Base-by-base conservation (phyloP, 2,797 vertebrate species). In the Myotis planiceps region DNA sequence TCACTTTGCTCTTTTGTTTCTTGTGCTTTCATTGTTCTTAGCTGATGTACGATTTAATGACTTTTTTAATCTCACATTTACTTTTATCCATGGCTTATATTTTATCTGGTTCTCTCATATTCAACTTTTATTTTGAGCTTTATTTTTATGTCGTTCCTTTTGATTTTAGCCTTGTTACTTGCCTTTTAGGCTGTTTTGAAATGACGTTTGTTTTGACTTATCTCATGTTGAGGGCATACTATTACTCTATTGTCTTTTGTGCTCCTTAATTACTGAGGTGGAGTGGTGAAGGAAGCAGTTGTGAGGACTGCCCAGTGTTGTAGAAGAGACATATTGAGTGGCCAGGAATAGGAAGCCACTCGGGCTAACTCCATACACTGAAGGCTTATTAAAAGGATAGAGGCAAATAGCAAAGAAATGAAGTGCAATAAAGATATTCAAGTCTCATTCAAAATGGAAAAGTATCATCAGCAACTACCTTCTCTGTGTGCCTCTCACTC, bases 121-220 rank as follows among this genome's bases (percentile, higher is more conserved):
- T 93, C 87, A 65, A 14, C 45, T 90, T 96, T 88, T 89, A 94
- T 91, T 96, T 83, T 42, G 66, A 86, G 89, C 53, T 96, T 96
- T 92, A 76, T 76, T 94, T 97, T 90, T 92, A 88, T 93, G 83
- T 81, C 15, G 9, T 45, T 90, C n/a, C 0, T 90, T 97, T 95
- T 90, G 83, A 96, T 88, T 89, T 91, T 66, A 87, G 76, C 51
- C 88, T 93, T 78, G n/a, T 94, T 92, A 82, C 90, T 94, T 92
- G 94, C 84, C 51, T 97, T 97, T 95, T 89, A 90, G 18, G 63
- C 76, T 75, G 15, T 66, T 92, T 92, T 94, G 88, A 90, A 95
- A 93, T 75, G 90, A 74, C 34, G 75, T 95, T 94, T 75, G 37
- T 76, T 68, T 95, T 87, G 63, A 93, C 90, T 95, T 92, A n/a